Base-by-base conservation (phyloP, 2,113 vertebrate genomes). In the Miniopterus natalensis region DNA sequence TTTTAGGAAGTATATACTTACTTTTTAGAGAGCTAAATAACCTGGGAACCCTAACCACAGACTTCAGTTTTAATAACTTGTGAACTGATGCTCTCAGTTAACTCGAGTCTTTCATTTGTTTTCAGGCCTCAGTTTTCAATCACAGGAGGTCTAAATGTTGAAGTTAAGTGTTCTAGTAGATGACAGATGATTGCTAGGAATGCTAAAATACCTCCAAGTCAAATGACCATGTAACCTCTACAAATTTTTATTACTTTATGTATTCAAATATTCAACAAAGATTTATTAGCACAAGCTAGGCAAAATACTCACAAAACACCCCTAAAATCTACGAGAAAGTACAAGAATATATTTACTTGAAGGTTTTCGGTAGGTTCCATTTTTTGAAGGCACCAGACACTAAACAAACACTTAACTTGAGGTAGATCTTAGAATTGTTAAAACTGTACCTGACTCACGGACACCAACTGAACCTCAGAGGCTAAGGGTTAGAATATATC, bases 191-290 rank as follows among this genome's bases (percentile, higher is more conserved):
- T 85, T 68, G 40, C 59, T 61, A 91, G 45, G 57, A 94, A 68
- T 27, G 49, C 8, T 57, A 88, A 87, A 83, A 90, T 55, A 61
- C 23, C 31, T 92, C 63, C 17, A 78, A 83, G 29, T 66, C 77
- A 96, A 93, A 95, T 49, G 27, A 83, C 59, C 59, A 31, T 63
- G 61, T 31, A 63, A 53, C 51, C 15, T 53, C 51, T 53, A 89
- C 61, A 94, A n/a, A 84, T 87, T 84, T 73, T 70, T 71, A 94
- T 83, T 83, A 53, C 66, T 94, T 80, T 85, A 90, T 42, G 75
- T 15, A 91, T 77, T 91, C 66, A 42, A 78, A 61, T 45, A 78
- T 49, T 91, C 23, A n/a, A 63, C 59, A 88, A 81, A 47, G 15
- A 88, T 40, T 65, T 53, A 79, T 80, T 87, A 88, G 75, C 13